A percentile compares a stretch with the other conserved stretches of the same genome.
phyloP scores from a whole-genome alignment of 2,888 invertebrate species.

The Galeruca laticollis region DNA sequence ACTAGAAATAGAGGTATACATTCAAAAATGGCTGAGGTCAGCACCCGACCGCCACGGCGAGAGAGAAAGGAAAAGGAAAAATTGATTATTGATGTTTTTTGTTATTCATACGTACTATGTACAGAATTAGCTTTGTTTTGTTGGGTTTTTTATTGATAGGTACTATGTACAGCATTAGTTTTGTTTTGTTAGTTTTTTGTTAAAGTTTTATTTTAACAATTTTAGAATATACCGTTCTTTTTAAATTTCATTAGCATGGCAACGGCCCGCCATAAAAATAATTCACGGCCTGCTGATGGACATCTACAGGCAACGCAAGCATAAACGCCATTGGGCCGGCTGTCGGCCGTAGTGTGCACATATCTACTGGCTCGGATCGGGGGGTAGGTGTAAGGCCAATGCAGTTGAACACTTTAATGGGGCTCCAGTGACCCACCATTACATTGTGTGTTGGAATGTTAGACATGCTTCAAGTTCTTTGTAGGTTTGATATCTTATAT shows the following conservation, averaged over 20 bases:
- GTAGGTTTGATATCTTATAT: no score
- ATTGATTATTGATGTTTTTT: constrained; percentile 4
- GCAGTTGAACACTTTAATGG: background rate
- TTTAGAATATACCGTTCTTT: no score
- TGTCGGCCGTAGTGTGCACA: constrained; percentile 2
- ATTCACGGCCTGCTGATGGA: no score
- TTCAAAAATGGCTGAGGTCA: constrained; percentile 2
- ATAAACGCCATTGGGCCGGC: no score
- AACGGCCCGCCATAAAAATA: no score
- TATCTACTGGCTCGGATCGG: background rate
- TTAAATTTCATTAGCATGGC: no score
- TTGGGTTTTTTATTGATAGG: background rate
- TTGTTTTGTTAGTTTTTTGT: background rate
- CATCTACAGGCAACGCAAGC: no score
- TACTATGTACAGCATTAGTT: background rate
- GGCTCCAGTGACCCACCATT: no score
- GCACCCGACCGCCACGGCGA: background rate
- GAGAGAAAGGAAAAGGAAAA: background rate
- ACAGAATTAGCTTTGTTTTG: background rate
- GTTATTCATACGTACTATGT: no score
- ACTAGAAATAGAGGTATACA: constrained; percentile 1
- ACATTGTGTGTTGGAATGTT: background rate
- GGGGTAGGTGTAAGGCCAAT: background rate
- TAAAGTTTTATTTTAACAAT: no score
- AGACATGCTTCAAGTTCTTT: no score